These are phyloP conservation scores for Hypercompe scribonia DNA, from an alignment of 2,888 invertebrate species.

Conservation along the genomic window DNA sequence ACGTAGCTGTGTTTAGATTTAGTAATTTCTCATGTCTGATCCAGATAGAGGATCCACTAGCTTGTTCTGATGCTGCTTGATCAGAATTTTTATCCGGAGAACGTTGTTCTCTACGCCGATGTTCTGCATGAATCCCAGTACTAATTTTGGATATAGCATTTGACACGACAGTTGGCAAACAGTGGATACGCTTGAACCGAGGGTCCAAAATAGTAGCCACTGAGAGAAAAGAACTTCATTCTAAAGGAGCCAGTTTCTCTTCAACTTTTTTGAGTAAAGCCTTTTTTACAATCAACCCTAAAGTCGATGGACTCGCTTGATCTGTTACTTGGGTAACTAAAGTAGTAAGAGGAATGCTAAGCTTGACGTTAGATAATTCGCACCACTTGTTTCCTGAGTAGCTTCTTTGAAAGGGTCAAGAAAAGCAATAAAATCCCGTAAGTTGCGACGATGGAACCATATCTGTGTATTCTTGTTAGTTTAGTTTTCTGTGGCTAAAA, in stretches of 20 bases:
- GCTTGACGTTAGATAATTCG: conserved; percentile 46
- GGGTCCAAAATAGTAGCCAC: no score
- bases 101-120: conserved; percentile 38
- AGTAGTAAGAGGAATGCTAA: conserved; percentile 43
- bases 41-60: conserved; percentile 1
- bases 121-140: conserved; percentile 37
- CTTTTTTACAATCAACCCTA: conserved; percentile 29
- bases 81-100: conserved; percentile 23
- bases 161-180: conserved; percentile 40
- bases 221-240: no score
- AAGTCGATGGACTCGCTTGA: conserved; percentile 36
- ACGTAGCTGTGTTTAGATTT: no score
- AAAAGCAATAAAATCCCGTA: neutral
- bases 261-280: conserved; percentile 22
- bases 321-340: conserved; percentile 38
- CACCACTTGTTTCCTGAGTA: conserved; percentile 53
- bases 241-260: conserved; percentile 30
- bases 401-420: conserved; percentile 34
- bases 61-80: conserved; percentile 2
- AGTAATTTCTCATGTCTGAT: no score
- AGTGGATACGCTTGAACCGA: conserved; percentile 46
- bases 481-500: no score
- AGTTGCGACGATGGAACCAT: no score
- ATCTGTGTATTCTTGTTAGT: no score
- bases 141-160: conserved; percentile 39